phyloP scores from a whole-genome alignment of 2,113 vertebrate species.

The Podilymbus podiceps region DNA sequence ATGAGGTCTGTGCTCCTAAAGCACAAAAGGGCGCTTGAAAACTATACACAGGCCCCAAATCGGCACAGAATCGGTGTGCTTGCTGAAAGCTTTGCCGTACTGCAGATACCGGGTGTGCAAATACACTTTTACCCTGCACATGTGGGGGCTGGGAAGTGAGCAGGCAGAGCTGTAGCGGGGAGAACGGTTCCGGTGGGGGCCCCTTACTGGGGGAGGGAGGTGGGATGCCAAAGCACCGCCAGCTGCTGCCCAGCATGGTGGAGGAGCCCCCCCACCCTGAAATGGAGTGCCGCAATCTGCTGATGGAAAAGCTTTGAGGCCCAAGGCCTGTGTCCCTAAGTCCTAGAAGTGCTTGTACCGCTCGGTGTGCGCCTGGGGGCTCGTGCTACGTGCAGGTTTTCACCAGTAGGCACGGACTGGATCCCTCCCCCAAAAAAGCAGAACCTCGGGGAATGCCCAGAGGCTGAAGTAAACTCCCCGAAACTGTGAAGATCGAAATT shows the following conservation, averaged over 20 bases:
- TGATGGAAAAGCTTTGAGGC: not conserved
- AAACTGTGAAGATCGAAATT: not conserved
- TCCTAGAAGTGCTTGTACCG: not conserved
- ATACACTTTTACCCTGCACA: not conserved
- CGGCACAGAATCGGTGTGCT: not conserved
- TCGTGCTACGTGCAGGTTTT: not conserved
- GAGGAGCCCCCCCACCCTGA: accelerated
- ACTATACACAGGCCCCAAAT: not conserved
- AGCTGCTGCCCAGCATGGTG: not conserved
- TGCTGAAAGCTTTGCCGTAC: not conserved
- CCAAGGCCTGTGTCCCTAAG: not conserved
- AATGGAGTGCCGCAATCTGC: not conserved
- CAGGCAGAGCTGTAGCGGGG: not conserved
- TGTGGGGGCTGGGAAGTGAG: accelerated
- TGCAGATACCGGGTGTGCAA: not conserved
- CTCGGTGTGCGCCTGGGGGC: not conserved
- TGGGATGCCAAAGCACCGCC: accelerated
- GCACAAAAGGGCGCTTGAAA: not conserved
- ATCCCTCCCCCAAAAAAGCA: not conserved
- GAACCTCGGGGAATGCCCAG: not conserved
- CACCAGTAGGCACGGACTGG: not conserved
- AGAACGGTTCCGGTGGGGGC: not conserved
- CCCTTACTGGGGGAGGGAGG: not conserved
- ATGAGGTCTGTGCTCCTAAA: not conserved
- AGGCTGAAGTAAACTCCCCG: not conserved